Conservation (phyloP, 2,113 vertebrate species). For the Myrmecobius fasciatus region DNA sequence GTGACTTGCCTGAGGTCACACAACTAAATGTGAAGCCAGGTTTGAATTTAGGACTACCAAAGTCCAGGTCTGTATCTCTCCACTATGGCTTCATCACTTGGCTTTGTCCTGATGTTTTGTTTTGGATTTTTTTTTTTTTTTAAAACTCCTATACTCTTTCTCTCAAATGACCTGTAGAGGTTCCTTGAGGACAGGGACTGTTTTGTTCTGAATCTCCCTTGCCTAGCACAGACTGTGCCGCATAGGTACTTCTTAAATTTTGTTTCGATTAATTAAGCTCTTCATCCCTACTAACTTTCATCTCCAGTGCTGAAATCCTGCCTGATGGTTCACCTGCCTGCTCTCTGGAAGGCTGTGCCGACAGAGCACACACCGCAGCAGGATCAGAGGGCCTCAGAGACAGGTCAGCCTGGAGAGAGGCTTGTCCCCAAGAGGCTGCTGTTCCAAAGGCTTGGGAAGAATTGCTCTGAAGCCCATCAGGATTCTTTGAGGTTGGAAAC, state of each 20-base stretch:
- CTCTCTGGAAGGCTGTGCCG: not conserved
- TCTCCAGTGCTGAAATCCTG: not conserved
- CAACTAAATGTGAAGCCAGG: not conserved
- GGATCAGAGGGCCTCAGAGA: not conserved
- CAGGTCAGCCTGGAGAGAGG: not conserved
- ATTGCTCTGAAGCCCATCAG: too few relatives aligned
- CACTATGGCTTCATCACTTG: not conserved
- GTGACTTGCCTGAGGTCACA: not conserved
- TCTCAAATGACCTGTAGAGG: not conserved
- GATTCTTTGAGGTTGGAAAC: too few relatives aligned
- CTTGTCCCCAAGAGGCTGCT: not conserved
- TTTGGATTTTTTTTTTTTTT: too few relatives aligned
- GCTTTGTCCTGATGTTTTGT: too few relatives aligned
- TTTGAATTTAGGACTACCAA: not conserved
- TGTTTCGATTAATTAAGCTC: not conserved
- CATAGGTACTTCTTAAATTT: too few relatives aligned
- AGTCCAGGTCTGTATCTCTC: not conserved
- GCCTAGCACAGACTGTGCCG: too few relatives aligned
- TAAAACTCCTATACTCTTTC: too few relatives aligned
- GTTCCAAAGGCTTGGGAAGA: not conserved
- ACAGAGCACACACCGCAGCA: not conserved
- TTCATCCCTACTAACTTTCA: not conserved
- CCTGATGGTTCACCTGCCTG: not conserved
- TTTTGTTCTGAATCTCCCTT: too few relatives aligned
- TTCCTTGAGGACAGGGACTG: not conserved